These are phyloP conservation scores for Strigamia maritima DNA, from an alignment of 2,888 invertebrate genomes.

Conservation along the genomic window DNA sequence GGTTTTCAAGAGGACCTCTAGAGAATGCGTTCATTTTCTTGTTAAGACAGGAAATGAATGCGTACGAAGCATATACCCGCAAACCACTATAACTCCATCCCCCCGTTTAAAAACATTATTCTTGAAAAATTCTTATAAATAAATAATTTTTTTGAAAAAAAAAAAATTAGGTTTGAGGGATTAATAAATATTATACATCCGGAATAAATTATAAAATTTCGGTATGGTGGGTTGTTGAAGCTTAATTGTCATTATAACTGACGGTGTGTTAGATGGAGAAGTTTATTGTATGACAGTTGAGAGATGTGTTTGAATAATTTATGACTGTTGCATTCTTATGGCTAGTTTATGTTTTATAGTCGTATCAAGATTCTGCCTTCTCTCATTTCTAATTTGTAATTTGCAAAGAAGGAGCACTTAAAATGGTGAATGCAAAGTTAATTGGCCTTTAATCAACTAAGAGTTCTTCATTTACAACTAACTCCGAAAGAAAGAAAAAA, in stretches of 20 bases:
- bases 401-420: neutral
- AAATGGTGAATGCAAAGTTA: constrained; percentile 10
- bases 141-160: neutral
- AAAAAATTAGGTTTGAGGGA: neutral
- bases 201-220: neutral
- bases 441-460: constrained; percentile 15
- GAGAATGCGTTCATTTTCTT: constrained; percentile 9
- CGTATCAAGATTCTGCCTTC: constrained; percentile 15
- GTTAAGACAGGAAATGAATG: constrained; percentile 10
- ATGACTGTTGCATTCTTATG: neutral
- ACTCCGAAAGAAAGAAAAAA: neutral
- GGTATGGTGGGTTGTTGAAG: neutral
- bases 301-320: neutral
- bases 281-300: neutral
- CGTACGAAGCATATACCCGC: neutral
- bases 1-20: neutral
- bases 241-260: neutral
- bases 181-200: neutral
- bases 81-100: neutral
- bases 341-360: constrained; percentile 10
- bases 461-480: neutral
- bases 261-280: neutral
- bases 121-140: neutral
- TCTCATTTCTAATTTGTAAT: constrained; percentile 10
- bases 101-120: neutral